Conservation (phyloP, 2,888 invertebrate genomes). For the Drosophila tripunctata region DNA sequence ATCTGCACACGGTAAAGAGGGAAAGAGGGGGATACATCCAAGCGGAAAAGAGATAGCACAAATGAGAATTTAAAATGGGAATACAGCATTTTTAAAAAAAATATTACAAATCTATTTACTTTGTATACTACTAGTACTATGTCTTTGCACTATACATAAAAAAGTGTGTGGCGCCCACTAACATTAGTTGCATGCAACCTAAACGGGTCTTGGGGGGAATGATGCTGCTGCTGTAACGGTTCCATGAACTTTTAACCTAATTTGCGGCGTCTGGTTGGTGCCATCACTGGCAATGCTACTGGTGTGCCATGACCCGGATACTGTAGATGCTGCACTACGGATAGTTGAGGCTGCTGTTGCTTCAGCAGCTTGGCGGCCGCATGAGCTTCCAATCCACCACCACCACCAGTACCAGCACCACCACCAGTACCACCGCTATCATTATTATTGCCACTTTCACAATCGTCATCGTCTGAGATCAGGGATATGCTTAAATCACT, state of each 20-base stretch:
- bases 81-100: constrained; percentile 8
- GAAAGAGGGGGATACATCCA: no score
- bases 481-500: constrained; percentile 83
- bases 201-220: constrained; percentile 42
- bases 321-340: constrained; percentile 72
- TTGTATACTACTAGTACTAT: no score
- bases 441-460: constrained; percentile 55
- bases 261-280: constrained; percentile 60
- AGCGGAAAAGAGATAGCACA: constrained; percentile 17
- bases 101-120: constrained; percentile 15
- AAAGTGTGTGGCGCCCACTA: no score
- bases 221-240: constrained; percentile 36
- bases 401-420: not conserved
- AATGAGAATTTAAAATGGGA: not conserved
- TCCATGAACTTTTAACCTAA: constrained; percentile 48
- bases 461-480: constrained; percentile 82
- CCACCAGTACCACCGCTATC: not conserved
- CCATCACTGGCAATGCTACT: constrained; percentile 64
- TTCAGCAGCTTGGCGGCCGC: constrained; percentile 70
- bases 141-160: constrained; percentile 63
- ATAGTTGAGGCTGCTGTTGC: constrained; percentile 74
- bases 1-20: constrained; percentile 22
- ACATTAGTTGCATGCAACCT: not conserved
- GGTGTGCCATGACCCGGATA: constrained; percentile 60
- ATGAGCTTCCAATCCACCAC: constrained; percentile 43